Base-by-base conservation (phyloP, 2,113 vertebrate species). In the Mohoua ochrocephala region DNA sequence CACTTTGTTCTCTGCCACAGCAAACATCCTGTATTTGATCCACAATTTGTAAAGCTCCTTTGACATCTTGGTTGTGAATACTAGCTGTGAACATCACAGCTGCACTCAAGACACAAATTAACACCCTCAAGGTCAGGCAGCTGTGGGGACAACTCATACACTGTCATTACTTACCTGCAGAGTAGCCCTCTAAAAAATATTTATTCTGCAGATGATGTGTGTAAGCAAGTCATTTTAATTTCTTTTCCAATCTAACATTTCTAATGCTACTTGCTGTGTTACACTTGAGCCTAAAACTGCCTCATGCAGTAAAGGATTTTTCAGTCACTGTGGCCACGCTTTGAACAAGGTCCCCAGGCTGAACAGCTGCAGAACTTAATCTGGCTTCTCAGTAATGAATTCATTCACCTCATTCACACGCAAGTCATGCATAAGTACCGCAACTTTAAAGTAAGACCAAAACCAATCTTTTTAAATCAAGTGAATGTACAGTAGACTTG, bases 291-390 rank as follows among this genome's bases (percentile, higher is more conserved):
- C 91, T 90, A 89, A 91, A 96, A 96, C 87, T 89, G 87, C 84
- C 96, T 97, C 44, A 37, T 96, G 96, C 95, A 92, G 79, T 63
- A 94, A 95, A 95, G 91, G 87, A 93, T 96, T 97, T 95, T 98
- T 95, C 77, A 78, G 89, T 84, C 47, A 76, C 54, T 89, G 89
- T 76, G 90, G 47, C 73, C 91, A 60, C 45, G 90, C 95, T 95
- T 93, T 93, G 82, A 93, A 93, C 83, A 44, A 90, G 94, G 76
- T 98, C 96, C 91, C 91, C 75, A 86, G 96, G 96, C 95, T 74
- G 96, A 98, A 97, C 97, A 98, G 97, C 97, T 98, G 97, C 97
- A 95, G 94, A 98, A 97, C 87, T 96, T 98, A 97, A 97, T 97
- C 97, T 97, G 84, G 87, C 96, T 97, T 97, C 81, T 95, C 93